Base-by-base conservation (phyloP, 2,888 invertebrate species). In the Digitonthophagus gazella region DNA sequence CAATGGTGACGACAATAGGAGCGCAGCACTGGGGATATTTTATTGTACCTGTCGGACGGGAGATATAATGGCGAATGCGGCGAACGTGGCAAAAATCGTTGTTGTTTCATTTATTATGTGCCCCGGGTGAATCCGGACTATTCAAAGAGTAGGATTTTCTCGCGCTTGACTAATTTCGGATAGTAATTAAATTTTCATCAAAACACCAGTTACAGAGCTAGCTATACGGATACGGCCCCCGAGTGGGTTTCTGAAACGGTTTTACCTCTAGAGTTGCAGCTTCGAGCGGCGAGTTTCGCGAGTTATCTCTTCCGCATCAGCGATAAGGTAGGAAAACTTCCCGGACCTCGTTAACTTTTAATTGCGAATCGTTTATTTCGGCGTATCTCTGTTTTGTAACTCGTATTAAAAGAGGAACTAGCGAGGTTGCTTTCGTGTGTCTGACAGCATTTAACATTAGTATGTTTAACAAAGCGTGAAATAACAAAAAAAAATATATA, bases 321-420 rank as follows among this genome's bases (percentile, higher is more conserved):
- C 28, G 28, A 44, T 44, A 44, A 44, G 28, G 28, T 44, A 44
- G 28, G 28, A 44, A 44, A 44, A 44, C 28, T 44, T 44, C 28
- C 28, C n/a, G 19, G 20, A 61, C 18, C 61, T 61, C 61, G 61
- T 20, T 61, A 61, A 61, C 18, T 61, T 61, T 61, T 61, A 61
- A 61, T 61, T 61, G 18, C 61, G 18, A 61, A 61, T 61, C 61
- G 61, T 61, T 61, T 61, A 61, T 16, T 44, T n/a, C 61, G 61
- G 61, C 61, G 61, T 18, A 61, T 44, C 28, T 44, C 28, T 44
- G 28, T 44, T 44, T n/a, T 44, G 28, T 44, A 44, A 44, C 28
- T 44, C 28, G 8, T 44, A 44, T 44, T 44, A 44, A 44, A 44
- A 44, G 28, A 44, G 28, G 11, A 44, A 44, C 28, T 44, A 44